Conservation (phyloP, 1,140 invertebrate genomes). For the Bombus sylvicola region DNA sequence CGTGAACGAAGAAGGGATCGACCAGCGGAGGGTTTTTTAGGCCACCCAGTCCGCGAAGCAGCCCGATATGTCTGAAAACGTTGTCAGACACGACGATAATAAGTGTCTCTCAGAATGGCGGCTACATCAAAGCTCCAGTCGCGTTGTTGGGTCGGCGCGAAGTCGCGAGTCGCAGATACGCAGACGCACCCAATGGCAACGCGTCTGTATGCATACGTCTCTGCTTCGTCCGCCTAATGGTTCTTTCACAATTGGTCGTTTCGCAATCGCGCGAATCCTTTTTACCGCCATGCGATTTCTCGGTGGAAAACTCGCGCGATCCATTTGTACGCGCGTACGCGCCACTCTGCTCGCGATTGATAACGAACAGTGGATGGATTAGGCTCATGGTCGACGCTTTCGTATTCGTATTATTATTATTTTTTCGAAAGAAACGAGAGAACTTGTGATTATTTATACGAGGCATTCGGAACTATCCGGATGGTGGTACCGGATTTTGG, state of each 20-base stretch:
- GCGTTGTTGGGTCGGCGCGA: slow-evolving; percentile 70
- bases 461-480: too few relatives aligned
- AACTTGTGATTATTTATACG: not conserved
- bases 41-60: not conserved
- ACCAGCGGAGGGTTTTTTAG: not conserved
- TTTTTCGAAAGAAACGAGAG: not conserved
- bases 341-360: too few relatives aligned
- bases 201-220: slow-evolving; percentile 71
- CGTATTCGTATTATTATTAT: not conserved
- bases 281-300: not conserved
- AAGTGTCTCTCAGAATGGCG: slow-evolving; percentile 81
- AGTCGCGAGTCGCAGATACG: slow-evolving; percentile 78
- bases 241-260: slow-evolving; percentile 67
- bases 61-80: not conserved
- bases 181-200: slow-evolving; percentile 75
- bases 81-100: slow-evolving; percentile 76
- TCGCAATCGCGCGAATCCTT: slow-evolving; percentile 32
- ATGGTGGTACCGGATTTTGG: too few relatives aligned
- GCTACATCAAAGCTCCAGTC: slow-evolving; percentile 79
- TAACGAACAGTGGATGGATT: too few relatives aligned
- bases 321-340: slow-evolving; percentile 17
- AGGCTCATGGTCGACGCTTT: not conserved
- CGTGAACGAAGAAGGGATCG: not conserved
- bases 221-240: slow-evolving; percentile 75
- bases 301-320: not conserved